Evolutionary conservation across 1,140 invertebrate species (phyloP).

Genomic region (Heterodera carotae): DNA sequence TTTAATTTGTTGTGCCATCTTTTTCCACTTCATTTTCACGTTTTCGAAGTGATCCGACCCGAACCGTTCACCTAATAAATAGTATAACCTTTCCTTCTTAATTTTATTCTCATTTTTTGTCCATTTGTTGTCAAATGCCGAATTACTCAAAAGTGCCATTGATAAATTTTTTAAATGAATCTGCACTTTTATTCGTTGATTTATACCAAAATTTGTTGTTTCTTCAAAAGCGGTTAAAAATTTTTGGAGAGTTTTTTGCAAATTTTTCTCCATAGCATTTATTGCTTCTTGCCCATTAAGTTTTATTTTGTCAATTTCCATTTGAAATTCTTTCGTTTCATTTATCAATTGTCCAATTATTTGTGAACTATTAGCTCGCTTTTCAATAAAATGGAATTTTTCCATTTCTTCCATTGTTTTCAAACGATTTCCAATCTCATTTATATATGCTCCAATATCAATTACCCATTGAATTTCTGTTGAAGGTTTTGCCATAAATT

Average conservation of each 20-base stretch:
- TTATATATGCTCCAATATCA: neutral
- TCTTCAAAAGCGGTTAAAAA: neutral
- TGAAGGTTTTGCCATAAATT: neutral
- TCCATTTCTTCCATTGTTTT: neutral
- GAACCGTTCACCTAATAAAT: neutral
- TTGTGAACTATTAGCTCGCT: no score
- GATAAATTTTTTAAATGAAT: slow-evolving; percentile 1
- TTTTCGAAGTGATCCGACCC: neutral
- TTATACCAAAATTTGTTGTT: neutral
- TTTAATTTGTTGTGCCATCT: neutral
- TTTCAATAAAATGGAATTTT: neutral
- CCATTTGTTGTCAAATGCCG: neutral
- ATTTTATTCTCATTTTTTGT: neutral
- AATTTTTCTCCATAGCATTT: neutral
- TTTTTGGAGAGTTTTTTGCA: neutral
- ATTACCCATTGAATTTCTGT: neutral
- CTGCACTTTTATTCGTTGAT: neutral
- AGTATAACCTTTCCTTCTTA: neutral
- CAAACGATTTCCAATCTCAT: neutral
- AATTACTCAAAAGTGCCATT: neutral
- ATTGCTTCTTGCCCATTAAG: neutral
- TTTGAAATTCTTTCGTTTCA: neutral
- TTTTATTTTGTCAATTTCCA: neutral
- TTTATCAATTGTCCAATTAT: neutral
- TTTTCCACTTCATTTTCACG: neutral